Percentiles rank a stretch among this genome's conserved stretches.
These are phyloP conservation scores for Neuroscelio doddi DNA, from an alignment of 2,888 invertebrate genomes.

Conservation along the genomic window DNA sequence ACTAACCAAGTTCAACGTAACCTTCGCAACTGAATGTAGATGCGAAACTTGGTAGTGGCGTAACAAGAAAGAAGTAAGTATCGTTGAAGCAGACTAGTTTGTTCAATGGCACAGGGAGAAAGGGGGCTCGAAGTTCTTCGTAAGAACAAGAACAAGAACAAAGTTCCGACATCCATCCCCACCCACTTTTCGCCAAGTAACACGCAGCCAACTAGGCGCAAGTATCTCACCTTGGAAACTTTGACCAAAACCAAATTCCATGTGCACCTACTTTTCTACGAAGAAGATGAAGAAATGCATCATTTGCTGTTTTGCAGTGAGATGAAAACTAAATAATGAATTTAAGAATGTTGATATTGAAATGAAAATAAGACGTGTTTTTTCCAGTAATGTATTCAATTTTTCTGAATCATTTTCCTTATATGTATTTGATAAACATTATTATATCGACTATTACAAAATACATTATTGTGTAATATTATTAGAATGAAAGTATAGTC, in stretches of 20 bases:
- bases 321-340: background rate
- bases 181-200: constrained; percentile 61
- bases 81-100: constrained; percentile 68
- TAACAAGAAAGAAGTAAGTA: constrained; percentile 71
- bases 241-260: constrained; percentile 64
- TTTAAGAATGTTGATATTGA: background rate
- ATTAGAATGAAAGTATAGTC: too few relatives aligned
- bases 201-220: constrained; percentile 61
- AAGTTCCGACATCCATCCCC: constrained; percentile 65
- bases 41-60: constrained; percentile 66
- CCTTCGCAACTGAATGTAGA: constrained; percentile 63
- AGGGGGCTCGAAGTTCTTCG: constrained; percentile 68
- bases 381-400: too few relatives aligned
- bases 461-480: too few relatives aligned
- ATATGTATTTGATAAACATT: too few relatives aligned
- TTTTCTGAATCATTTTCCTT: too few relatives aligned
- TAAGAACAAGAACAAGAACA: constrained; percentile 72
- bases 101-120: constrained; percentile 67
- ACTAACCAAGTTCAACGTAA: constrained; percentile 65
- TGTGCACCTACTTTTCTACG: constrained; percentile 38
- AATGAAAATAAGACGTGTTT: too few relatives aligned
- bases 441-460: too few relatives aligned
- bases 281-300: background rate
- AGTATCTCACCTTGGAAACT: constrained; percentile 65
- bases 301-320: background rate